Evolutionary conservation across 2,113 vertebrate genomes (phyloP).

Genomic region (Symphodus melops): DNA sequence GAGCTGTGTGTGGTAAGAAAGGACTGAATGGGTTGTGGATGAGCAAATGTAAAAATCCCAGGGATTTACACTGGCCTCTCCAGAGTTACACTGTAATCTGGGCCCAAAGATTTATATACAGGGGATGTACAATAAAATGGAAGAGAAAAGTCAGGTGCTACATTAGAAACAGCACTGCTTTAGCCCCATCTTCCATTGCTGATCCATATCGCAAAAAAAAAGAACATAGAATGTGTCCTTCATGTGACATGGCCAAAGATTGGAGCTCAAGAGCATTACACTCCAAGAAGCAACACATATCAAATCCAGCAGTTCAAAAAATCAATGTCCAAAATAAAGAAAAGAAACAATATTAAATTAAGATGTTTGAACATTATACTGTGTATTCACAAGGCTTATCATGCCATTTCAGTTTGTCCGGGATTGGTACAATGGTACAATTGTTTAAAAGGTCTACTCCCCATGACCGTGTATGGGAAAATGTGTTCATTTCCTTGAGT

Average conservation of each 20-base stretch:
- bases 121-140: slow-evolving; percentile 33
- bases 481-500: too few species aligned
- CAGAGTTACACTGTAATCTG: slow-evolving; percentile 74
- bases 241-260: slow-evolving; percentile 4
- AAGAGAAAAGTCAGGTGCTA: slow-evolving; percentile 46
- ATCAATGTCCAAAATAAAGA: not conserved
- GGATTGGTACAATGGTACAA: too few species aligned
- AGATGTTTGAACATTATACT: not conserved
- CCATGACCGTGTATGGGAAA: too few species aligned
- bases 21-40: slow-evolving; percentile 60
- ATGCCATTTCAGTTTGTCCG: too few species aligned
- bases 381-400: too few species aligned
- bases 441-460: too few species aligned
- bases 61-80: slow-evolving; percentile 76
- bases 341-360: not conserved
- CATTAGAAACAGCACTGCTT: slow-evolving; percentile 16
- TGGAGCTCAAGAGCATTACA: slow-evolving; percentile 2
- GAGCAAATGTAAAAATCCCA: slow-evolving; percentile 73
- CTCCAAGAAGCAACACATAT: not conserved
- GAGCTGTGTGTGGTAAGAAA: slow-evolving; percentile 58
- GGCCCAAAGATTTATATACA: slow-evolving; percentile 48
- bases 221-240: slow-evolving; percentile 23
- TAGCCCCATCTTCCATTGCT: slow-evolving; percentile 7
- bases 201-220: not conserved
- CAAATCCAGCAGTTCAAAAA: not conserved